Base-by-base conservation (phyloP, 2,888 invertebrate genomes). In the Eristalis intricaria region DNA sequence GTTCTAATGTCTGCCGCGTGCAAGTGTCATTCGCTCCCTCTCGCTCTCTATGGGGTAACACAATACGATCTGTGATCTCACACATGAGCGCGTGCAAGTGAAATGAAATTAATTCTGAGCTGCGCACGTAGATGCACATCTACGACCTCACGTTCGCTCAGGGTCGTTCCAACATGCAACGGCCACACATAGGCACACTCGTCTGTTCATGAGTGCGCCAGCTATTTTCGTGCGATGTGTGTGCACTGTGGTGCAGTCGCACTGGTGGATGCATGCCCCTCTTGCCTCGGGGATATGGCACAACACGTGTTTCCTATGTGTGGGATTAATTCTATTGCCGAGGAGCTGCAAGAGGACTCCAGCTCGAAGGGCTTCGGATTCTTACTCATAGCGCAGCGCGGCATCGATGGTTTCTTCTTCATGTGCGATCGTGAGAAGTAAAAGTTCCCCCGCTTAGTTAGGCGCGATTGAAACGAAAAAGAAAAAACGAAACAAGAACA, bases 71-170 rank as follows among this genome's bases (percentile, higher is more conserved):
- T 77, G 71, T 80, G 71, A 84, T 87, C 87, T 84, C 76, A 84
- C 87, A 84, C 87, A 84, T 84, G 84, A 87, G 84, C 87, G 87
- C 87, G 87, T 87, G 87, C 87, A 87, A 87, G 79, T 73, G 79
- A 87, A 87, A 76, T 84, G 65, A 87, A 87, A 87, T 87, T 87
- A 87, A 87, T 84, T 84, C 76, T 73, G 63, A 84, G 79, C 79
- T 69, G 84, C 76, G 84, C 86, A 83, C 78, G 77, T 75, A 82
- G 77, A 83, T 83, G 78, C 78, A 84, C 79, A 87, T 76, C 80
- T 76, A 11, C 87, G 87, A 87, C 87, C 87, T 87, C 87, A 87
- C 87, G 87, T 84, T 84, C 79, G 69, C 38, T 68, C 69, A 79
- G 83, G 77, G 76, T 68, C 76, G 84, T 23, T 15, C 13, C 60